A percentile compares a stretch with the other conserved stretches of the same genome.
These are phyloP conservation scores for Drosophila multiciliata DNA, from an alignment of 2,888 invertebrate species.

Conservation along the genomic window DNA sequence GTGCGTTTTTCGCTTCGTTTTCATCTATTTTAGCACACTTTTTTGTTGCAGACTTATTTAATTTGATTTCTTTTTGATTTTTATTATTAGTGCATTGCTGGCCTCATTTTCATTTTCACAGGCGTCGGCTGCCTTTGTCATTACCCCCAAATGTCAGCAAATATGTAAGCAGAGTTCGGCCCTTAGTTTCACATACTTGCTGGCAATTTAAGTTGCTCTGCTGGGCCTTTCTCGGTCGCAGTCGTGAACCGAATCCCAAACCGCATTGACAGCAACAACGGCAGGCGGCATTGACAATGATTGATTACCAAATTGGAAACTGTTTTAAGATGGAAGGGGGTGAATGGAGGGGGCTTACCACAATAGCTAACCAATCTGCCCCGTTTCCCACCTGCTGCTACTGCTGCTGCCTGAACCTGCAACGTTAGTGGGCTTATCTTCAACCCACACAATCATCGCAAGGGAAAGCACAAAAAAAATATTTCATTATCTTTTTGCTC, in stretches of 20 bases:
- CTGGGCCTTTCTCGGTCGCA: slow-evolving; percentile 4
- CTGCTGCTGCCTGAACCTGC: slow-evolving; percentile 33
- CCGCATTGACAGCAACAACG: slow-evolving; percentile 74
- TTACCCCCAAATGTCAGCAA: neutral
- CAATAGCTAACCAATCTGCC: slow-evolving; percentile 48
- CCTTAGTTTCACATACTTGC: slow-evolving; percentile 20
- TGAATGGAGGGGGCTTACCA: slow-evolving; percentile 38
- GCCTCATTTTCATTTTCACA: slow-evolving; percentile 51
- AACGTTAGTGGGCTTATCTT: slow-evolving; percentile 33
- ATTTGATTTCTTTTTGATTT: slow-evolving; percentile 80
- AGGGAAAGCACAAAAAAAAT: slow-evolving; percentile 26
- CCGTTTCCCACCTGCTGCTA: slow-evolving; percentile 16
- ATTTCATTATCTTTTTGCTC: slow-evolving; percentile 79
- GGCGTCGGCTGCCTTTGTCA: slow-evolving; percentile 35
- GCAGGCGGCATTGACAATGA: slow-evolving; percentile 80
- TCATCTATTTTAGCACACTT: slow-evolving; percentile 44
- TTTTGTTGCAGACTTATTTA: slow-evolving; percentile 69
- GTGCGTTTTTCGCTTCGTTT: slow-evolving; percentile 20
- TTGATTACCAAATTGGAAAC: slow-evolving; percentile 80
- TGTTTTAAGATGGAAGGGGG: slow-evolving; percentile 24
- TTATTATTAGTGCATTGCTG: slow-evolving; percentile 66
- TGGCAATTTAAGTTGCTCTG: slow-evolving; percentile 65
- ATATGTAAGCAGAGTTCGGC: slow-evolving; percentile 27
- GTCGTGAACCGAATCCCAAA: slow-evolving; percentile 41
- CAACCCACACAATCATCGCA: slow-evolving; percentile 25